Percentiles rank a stretch among this genome's conserved stretches.
phyloP scores from a whole-genome alignment of 2,797 vertebrate genomes.

The Pelobates cultripes region DNA sequence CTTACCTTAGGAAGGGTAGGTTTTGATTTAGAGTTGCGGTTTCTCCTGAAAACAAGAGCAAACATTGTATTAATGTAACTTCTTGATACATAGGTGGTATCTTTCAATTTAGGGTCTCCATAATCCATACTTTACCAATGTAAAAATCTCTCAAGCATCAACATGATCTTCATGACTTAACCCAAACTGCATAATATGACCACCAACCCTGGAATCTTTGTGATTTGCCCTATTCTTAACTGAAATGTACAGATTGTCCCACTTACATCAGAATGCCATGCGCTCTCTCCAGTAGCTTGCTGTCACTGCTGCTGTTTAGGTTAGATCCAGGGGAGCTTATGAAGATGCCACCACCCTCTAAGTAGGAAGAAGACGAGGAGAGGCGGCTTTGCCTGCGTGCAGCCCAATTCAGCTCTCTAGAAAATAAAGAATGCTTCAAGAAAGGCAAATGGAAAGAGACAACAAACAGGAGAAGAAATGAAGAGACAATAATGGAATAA shows the following conservation, averaged over 20 bases:
- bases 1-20: slow-evolving; percentile 91
- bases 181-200: too few species aligned
- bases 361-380: slow-evolving; percentile 68
- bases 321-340: slow-evolving; percentile 79
- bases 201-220: too few species aligned
- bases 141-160: too few species aligned
- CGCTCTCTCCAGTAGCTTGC: slow-evolving; percentile 93
- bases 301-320: slow-evolving; percentile 59
- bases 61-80: too few species aligned
- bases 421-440: slow-evolving; percentile 45
- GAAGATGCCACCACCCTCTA: slow-evolving; percentile 92
- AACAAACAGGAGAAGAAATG: not conserved
- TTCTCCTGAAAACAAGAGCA: slow-evolving; percentile 78
- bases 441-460: too few species aligned
- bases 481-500: not conserved
- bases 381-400: slow-evolving; percentile 77
- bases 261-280: slow-evolving; percentile 97
- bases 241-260: not conserved
- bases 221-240: not conserved
- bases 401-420: slow-evolving; percentile 81
- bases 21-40: slow-evolving; percentile 91
- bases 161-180: too few species aligned
- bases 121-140: too few species aligned
- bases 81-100: too few species aligned
- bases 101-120: too few species aligned